phyloP scores from a whole-genome alignment of 2,113 vertebrate genomes.

The Nannobrachium achirus region DNA sequence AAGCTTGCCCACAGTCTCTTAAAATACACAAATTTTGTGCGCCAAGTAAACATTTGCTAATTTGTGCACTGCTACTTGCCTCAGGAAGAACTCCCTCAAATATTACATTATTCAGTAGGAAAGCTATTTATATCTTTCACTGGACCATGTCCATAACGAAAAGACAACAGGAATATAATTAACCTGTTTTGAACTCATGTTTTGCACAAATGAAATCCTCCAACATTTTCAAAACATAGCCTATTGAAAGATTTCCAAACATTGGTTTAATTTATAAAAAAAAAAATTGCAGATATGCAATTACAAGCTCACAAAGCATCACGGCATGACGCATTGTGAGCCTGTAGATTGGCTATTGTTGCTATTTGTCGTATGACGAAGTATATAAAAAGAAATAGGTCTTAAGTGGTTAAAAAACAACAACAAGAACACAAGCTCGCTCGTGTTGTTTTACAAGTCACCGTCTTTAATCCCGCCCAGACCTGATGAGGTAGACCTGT shows the following conservation, averaged over 20 bases:
- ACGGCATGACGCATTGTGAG: no score
- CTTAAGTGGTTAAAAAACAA: constrained; percentile 9
- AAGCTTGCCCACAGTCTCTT: constrained; percentile 34
- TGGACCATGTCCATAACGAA: constrained; percentile 55
- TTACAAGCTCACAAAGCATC: no score
- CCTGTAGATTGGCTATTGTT: no score
- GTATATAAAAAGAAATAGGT: no score
- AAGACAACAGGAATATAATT: constrained; percentile 65
- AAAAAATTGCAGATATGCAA: no score
- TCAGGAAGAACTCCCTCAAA: constrained; percentile 35
- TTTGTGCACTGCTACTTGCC: constrained; percentile 55
- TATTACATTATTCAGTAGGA: constrained; percentile 54
- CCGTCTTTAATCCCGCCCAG: constrained; percentile 61
- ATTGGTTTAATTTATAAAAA: no score
- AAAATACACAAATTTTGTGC: constrained; percentile 44
- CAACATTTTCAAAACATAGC: no score
- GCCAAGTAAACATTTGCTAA: constrained; percentile 64
- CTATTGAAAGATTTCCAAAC: no score
- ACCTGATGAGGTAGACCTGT: constrained; percentile 71
- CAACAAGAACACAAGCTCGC: constrained; percentile 45
- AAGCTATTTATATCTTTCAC: constrained; percentile 55
- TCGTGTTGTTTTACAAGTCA: constrained; percentile 62
- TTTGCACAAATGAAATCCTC: no score
- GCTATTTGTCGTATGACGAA: no score
- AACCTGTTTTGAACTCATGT: not conserved